These are phyloP conservation scores for Apantesis nais DNA, from an alignment of 2,888 invertebrate species.

Conservation along the genomic window DNA sequence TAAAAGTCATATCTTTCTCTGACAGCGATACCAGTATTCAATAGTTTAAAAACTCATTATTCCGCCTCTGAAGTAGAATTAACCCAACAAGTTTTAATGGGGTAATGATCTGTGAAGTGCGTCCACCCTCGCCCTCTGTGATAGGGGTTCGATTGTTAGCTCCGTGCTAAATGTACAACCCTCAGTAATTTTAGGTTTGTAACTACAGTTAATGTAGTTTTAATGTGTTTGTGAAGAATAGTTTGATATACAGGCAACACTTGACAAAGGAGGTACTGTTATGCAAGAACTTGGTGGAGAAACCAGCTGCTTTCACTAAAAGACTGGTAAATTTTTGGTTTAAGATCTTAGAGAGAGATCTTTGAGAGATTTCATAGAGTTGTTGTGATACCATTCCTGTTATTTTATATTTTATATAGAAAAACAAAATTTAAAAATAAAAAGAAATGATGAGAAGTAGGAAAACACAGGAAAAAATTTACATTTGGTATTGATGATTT, in stretches of 20 bases:
- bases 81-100: constrained; percentile 56
- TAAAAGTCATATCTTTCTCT: background rate
- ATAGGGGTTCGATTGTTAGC: constrained; percentile 40
- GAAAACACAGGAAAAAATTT: no score
- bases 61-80: constrained; percentile 36
- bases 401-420: no score
- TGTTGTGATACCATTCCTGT: no score
- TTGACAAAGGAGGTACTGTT: background rate
- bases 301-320: background rate
- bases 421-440: no score
- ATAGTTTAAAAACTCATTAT: constrained; percentile 6
- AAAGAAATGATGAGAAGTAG: no score
- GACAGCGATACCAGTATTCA: background rate
- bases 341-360: no score
- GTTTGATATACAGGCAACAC: background rate
- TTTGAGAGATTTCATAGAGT: no score
- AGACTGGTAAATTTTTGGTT: background rate
- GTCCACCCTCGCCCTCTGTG: constrained; percentile 25
- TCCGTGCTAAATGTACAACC: constrained; percentile 35
- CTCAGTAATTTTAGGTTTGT: constrained; percentile 29
- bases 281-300: background rate
- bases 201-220: constrained; percentile 19
- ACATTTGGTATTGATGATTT: no score
- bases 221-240: constrained; percentile 12
- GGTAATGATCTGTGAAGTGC: constrained; percentile 57